Base-by-base conservation (phyloP, 2,888 invertebrate genomes). In the Hirtodrosophila duncani region DNA sequence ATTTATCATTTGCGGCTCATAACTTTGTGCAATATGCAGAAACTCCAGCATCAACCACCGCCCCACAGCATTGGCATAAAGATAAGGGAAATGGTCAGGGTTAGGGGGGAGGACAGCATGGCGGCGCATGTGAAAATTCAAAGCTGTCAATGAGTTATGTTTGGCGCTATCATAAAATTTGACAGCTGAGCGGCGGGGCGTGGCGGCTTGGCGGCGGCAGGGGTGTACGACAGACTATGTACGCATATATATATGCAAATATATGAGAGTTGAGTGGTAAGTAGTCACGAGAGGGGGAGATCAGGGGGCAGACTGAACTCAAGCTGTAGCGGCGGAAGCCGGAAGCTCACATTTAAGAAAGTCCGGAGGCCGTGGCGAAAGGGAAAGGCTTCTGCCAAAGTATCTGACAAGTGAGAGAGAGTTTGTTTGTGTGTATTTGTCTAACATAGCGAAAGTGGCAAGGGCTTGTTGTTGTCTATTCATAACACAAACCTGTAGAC, bases 121-220 rank as follows among this genome's bases (percentile, higher is more conserved):
- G n/a, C n/a, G n/a, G n/a, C n/a, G n/a, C n/a, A 68, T 77, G 77
- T 78, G 77, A 78, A 80, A 78, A 80, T 69, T 51, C 74, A 80
- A 78, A 78, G 77, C 77, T 78, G 77, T 78, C 77, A 78, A 78
- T 78, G 78, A 78, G 78, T 78, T 80, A 77, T 77, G 79, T 74
- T 74, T 70, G 74, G 69, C 82, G 82, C 79, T 82, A 81, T 82
- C 82, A 83, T 83, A 82, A 82, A 82, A 83, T 83, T 82, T 82
- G 82, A 83, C 82, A 83, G 78, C 41, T 11, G 48, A 33, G 10
- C 5, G 23, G n/a, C 14, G 8, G n/a, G 17, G 21, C n/a, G 16
- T 16, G 16, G 16, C 43, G 11, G 27, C 36, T 29, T 17, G 30
- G 20, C 45, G 30, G 30, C 26, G 33, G 20, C 13, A 24, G 30